Evolutionary conservation across 2,113 vertebrate species (phyloP).

Genomic region (Pollachius pollachius): DNA sequence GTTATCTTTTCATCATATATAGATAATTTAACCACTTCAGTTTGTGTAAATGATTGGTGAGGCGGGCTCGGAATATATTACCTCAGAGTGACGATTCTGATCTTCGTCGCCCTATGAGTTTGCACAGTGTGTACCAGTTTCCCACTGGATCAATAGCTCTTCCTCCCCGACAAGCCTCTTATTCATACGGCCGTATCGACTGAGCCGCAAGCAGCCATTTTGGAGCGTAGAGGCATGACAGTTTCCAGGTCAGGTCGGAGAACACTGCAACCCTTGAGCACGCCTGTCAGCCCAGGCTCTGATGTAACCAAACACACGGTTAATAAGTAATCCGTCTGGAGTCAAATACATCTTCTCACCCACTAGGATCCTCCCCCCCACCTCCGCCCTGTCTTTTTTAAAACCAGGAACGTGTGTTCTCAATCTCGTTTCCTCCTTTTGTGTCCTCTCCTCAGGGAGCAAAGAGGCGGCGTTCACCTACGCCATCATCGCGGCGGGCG

Average conservation of each 20-base stretch:
- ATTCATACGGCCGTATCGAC: conserved; percentile 69
- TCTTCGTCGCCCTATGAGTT: conserved; percentile 48
- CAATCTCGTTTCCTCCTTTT: background rate
- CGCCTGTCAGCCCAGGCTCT: conserved; percentile 40
- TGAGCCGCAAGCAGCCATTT: conserved; percentile 45
- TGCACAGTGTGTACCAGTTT: conserved; percentile 58
- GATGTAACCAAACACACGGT: conserved; percentile 48
- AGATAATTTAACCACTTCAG: conserved; percentile 49
- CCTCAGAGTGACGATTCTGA: conserved; percentile 58
- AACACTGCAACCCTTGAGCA: conserved; percentile 55
- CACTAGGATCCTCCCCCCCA: background rate
- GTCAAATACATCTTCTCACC: conserved; percentile 4
- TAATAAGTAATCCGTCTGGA: conserved; percentile 51
- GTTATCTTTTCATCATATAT: conserved; percentile 62
- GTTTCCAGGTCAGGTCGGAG: conserved; percentile 66
- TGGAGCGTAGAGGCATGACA: conserved; percentile 57
- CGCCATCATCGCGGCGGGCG: conserved; percentile 92
- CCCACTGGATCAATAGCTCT: conserved; percentile 62
- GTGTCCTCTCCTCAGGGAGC: conserved; percentile 78
- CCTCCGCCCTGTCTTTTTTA: background rate
- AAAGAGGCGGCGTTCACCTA: conserved; percentile 95
- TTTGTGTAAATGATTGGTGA: conserved; percentile 69
- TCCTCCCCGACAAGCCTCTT: conserved; percentile 60
- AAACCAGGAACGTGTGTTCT: no score
- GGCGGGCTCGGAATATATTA: conserved; percentile 59